Conservation (phyloP, 2,888 invertebrate genomes). For the Cheilosia impressa region DNA sequence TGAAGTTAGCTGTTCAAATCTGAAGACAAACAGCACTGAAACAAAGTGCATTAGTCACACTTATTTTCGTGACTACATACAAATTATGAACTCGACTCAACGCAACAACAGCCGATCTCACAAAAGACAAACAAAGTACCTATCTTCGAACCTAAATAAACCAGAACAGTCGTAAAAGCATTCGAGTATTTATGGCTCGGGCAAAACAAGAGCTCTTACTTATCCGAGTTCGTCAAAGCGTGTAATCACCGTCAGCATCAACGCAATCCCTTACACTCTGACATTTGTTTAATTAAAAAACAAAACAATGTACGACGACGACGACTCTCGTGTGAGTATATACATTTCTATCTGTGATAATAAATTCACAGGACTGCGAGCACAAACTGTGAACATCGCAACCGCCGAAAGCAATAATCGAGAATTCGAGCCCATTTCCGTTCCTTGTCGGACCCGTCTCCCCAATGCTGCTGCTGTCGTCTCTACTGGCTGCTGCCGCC, state of each 20-base stretch:
- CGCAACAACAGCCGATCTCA: too few species aligned
- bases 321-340: too few species aligned
- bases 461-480: slow-evolving; percentile 1
- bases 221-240: background rate
- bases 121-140: too few species aligned
- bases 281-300: slow-evolving; percentile 33
- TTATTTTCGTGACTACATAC: too few species aligned
- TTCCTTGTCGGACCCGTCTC: slow-evolving; percentile 23
- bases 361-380: slow-evolving; percentile 26
- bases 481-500: background rate
- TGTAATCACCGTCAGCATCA: background rate
- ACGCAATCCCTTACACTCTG: slow-evolving; percentile 13
- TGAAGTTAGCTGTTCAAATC: too few species aligned
- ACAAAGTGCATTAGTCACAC: too few species aligned
- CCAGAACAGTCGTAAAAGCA: background rate
- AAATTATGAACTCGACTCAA: too few species aligned
- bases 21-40: too few species aligned
- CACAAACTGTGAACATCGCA: slow-evolving; percentile 30
- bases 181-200: background rate
- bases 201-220: background rate
- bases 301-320: background rate
- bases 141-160: too few species aligned
- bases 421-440: slow-evolving; percentile 64
- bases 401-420: slow-evolving; percentile 73
- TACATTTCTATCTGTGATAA: slow-evolving; percentile 20